phyloP scores from a whole-genome alignment of 2,113 vertebrate genomes.

The Sinocyclocheilus grahami region DNA sequence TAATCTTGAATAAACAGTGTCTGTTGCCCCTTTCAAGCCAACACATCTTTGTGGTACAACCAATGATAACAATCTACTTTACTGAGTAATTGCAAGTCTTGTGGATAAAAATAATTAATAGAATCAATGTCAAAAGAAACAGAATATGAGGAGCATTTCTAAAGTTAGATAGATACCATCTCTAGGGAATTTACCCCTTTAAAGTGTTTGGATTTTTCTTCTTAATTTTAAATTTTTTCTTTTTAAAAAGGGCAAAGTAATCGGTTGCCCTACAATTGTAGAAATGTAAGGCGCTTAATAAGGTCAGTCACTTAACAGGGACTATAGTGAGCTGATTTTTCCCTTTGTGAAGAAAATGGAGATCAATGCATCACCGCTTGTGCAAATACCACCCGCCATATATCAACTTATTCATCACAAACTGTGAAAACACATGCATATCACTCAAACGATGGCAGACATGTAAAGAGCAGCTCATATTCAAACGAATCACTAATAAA shows the following conservation, averaged over 20 bases:
- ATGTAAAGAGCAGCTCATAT: background rate
- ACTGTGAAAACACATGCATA: background rate
- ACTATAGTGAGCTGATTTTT: slow-evolving; percentile 8
- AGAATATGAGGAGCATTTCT: slow-evolving; percentile 53
- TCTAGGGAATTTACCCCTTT: slow-evolving; percentile 52
- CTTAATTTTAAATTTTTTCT: slow-evolving; percentile 18
- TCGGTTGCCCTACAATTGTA: slow-evolving; percentile 55
- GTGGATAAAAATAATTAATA: slow-evolving; percentile 46
- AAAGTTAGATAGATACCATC: slow-evolving; percentile 53
- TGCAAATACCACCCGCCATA: slow-evolving; percentile 9
- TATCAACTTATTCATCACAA: slow-evolving; percentile 3
- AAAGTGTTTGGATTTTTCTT: slow-evolving; percentile 34
- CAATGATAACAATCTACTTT: slow-evolving; percentile 35
- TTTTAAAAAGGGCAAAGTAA: slow-evolving; percentile 57
- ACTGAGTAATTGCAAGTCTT: slow-evolving; percentile 42
- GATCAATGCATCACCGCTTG: slow-evolving; percentile 37
- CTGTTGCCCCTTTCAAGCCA: background rate
- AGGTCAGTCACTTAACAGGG: slow-evolving; percentile 54
- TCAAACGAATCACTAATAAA: slow-evolving; percentile 10
- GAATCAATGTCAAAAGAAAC: slow-evolving; percentile 52
- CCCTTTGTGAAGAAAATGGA: slow-evolving; percentile 18
- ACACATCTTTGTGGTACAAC: slow-evolving; percentile 20
- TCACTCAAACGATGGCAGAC: background rate
- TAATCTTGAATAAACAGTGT: slow-evolving; percentile 38
- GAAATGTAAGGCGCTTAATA: slow-evolving; percentile 55